Evolutionary conservation across 2,888 invertebrate species (phyloP).

Genomic region (Torymus texanus): DNA sequence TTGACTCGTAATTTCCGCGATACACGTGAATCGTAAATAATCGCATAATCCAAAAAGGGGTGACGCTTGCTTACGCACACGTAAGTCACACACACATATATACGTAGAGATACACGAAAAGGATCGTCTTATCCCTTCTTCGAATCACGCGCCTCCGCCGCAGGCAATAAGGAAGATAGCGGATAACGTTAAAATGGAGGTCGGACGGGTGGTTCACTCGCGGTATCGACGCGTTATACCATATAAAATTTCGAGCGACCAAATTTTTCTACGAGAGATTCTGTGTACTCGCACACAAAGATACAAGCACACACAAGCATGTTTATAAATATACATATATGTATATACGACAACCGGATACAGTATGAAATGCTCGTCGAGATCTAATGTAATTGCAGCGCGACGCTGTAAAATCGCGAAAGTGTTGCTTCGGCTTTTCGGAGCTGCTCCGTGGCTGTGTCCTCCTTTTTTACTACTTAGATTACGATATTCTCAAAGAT

Average conservation of each 20-base stretch:
- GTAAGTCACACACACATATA: not conserved
- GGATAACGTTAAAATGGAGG: conserved; percentile 50
- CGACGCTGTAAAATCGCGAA: conserved; percentile 16
- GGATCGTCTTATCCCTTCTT: conserved; percentile 51
- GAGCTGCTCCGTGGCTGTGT: not conserved
- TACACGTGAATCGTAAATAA: conserved; percentile 66
- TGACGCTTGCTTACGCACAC: conserved; percentile 8
- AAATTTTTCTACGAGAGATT: conserved; percentile 18
- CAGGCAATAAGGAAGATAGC: conserved; percentile 69
- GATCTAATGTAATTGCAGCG: conserved; percentile 7
- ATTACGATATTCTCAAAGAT: conserved; percentile 39
- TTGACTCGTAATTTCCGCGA: conserved; percentile 64
- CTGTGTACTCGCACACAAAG: too few species aligned
- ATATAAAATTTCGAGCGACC: conserved; percentile 9
- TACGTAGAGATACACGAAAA: not conserved
- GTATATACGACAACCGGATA: not conserved
- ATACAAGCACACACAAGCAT: not conserved
- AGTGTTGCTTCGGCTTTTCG: conserved; percentile 7
- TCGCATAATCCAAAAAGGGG: conserved; percentile 63
- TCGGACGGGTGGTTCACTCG: not conserved
- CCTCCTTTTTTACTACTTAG: conserved; percentile 34
- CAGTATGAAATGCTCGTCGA: not conserved
- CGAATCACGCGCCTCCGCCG: conserved; percentile 50
- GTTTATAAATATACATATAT: too few species aligned
- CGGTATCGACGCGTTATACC: not conserved